These are phyloP conservation scores for Apocheima hispidaria DNA, from an alignment of 2,888 invertebrate species.

Conservation along the genomic window DNA sequence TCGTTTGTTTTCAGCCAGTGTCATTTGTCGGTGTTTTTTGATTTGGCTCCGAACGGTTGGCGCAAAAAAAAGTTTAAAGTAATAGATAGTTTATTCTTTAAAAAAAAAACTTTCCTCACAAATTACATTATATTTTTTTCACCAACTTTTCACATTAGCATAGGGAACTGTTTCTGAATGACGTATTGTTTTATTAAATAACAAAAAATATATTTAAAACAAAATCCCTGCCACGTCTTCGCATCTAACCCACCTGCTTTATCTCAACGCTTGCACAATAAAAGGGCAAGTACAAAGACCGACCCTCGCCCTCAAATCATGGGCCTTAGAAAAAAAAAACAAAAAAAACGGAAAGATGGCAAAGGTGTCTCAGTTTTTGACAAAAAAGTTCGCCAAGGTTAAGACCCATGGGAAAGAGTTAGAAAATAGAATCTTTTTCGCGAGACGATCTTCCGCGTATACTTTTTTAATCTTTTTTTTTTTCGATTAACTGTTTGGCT, in stretches of 20 bases:
- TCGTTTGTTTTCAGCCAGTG: slow-evolving; percentile 3
- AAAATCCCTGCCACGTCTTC: background rate
- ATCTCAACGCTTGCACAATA: slow-evolving; percentile 67
- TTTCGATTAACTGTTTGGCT: slow-evolving; percentile 72
- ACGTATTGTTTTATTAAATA: background rate
- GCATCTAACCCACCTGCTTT: slow-evolving; percentile 81
- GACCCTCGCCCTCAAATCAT: slow-evolving; percentile 71
- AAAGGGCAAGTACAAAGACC: slow-evolving; percentile 64
- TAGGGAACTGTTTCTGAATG: no score
- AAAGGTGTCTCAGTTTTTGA: slow-evolving; percentile 84
- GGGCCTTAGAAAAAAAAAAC: slow-evolving; percentile 62
- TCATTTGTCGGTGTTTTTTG: background rate
- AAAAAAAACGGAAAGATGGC: slow-evolving; percentile 82
- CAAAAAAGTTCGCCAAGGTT: slow-evolving; percentile 80
- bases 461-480: slow-evolving; percentile 67
- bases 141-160: no score
- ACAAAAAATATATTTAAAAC: background rate
- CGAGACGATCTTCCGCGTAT: slow-evolving; percentile 73
- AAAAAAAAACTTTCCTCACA: background rate
- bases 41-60: background rate
- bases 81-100: no score
- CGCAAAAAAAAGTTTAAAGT: no score
- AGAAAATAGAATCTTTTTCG: slow-evolving; percentile 64
- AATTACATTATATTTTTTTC: no score
- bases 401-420: slow-evolving; percentile 87